phyloP scores from a whole-genome alignment of 2,888 invertebrate species.

The Leucania comma region DNA sequence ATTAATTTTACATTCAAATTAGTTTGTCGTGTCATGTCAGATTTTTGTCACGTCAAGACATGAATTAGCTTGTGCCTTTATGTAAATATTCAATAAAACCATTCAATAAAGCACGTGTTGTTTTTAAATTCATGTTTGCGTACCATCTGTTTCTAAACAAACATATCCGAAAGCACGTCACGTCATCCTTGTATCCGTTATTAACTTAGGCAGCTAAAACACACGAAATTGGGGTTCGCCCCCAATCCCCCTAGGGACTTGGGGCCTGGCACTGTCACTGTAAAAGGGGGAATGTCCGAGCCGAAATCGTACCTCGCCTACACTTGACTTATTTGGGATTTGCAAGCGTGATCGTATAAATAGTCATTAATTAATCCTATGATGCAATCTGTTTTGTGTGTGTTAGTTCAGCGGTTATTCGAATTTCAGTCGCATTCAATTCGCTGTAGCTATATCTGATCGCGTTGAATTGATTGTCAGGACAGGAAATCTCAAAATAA shows the following conservation, averaged over 20 bases:
- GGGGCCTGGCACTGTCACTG: constrained; percentile 35
- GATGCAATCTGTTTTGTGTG: constrained; percentile 37
- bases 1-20: constrained; percentile 19
- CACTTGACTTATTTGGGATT: constrained; percentile 34
- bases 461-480: constrained; percentile 1
- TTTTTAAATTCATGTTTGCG: constrained; percentile 29
- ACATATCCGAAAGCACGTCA: constrained; percentile 42
- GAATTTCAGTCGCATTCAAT: not conserved
- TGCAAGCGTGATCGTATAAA: constrained; percentile 37
- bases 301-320: constrained; percentile 23
- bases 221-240: constrained; percentile 52
- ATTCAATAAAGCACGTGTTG: constrained; percentile 13
- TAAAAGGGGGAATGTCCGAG: constrained; percentile 31
- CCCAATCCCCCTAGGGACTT: constrained; percentile 41
- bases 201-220: constrained; percentile 56
- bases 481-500: constrained; percentile 22
- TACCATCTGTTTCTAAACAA: constrained; percentile 27
- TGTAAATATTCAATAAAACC: constrained; percentile 29
- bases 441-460: not conserved
- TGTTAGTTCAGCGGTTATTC: constrained; percentile 1
- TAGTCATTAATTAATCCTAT: constrained; percentile 28
- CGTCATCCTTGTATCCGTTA: constrained; percentile 58
- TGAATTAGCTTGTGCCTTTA: not conserved
- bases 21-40: not conserved
- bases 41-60: constrained; percentile 5